phyloP scores from a whole-genome alignment of 2,888 invertebrate genomes.

The Melieria omissa region DNA sequence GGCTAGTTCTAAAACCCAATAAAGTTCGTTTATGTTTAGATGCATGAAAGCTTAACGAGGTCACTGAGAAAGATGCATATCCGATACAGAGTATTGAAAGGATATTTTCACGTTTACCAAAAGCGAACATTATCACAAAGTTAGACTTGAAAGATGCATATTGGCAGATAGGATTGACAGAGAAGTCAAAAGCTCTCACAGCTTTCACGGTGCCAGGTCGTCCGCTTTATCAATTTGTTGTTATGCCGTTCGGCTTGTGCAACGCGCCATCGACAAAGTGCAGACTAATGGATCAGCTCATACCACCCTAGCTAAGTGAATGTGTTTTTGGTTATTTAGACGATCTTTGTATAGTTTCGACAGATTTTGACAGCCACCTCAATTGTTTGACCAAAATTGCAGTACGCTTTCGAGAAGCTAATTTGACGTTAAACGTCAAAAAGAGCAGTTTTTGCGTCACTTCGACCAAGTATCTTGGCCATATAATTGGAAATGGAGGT shows the following conservation, averaged over 20 bases:
- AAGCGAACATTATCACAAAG: too few species aligned
- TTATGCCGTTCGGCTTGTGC: constrained; percentile 42
- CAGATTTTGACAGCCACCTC: too few species aligned
- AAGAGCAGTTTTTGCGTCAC: constrained; percentile 15
- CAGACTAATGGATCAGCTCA: constrained; percentile 38
- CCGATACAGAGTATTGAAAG: constrained; percentile 41
- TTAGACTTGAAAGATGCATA: too few species aligned
- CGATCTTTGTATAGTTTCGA: constrained; percentile 15
- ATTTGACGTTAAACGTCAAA: constrained; percentile 31
- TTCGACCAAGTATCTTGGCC: constrained; percentile 31
- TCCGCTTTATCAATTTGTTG: too few species aligned
- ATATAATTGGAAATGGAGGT: constrained; percentile 35
- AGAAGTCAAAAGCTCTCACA: too few species aligned
- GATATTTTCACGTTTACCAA: too few species aligned
- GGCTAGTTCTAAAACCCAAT: constrained; percentile 49
- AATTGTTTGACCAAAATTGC: constrained; percentile 21
- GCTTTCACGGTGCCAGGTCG: too few species aligned
- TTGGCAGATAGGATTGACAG: too few species aligned
- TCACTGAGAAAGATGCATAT: constrained; percentile 47
- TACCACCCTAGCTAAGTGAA: constrained; percentile 35
- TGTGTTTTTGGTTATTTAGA: constrained; percentile 38
- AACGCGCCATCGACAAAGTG: too few species aligned
- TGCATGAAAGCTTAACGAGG: constrained; percentile 50
- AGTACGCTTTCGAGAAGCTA: constrained; percentile 26
- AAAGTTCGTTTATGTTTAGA: constrained; percentile 51